Evolutionary conservation across 1,140 invertebrate genomes (phyloP).

Genomic region (Leguminivora glycinivorella): DNA sequence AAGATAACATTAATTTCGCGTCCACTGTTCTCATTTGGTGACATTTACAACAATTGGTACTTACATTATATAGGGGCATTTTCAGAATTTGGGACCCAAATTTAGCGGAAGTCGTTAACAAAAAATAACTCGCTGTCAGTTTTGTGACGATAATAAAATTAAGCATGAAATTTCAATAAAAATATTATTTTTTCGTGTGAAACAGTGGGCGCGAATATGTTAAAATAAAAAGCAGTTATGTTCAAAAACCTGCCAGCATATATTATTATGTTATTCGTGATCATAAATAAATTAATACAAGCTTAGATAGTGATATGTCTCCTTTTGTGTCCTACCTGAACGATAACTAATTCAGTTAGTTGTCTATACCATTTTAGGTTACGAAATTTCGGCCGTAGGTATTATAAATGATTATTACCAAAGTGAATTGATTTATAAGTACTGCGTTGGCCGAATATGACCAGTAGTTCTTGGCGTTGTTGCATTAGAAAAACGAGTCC

Average conservation of each 20-base stretch:
- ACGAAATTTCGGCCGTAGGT: background rate
- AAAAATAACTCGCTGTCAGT: too few species aligned
- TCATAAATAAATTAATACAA: background rate
- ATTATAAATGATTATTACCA: background rate
- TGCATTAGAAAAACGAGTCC: slow-evolving; percentile 27
- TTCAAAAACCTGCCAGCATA: background rate
- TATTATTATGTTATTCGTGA: background rate
- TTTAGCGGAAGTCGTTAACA: too few species aligned
- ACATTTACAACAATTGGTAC: too few species aligned
- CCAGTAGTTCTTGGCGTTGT: too few species aligned
- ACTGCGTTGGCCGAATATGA: slow-evolving; percentile 1
- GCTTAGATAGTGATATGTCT: background rate
- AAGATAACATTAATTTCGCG: background rate
- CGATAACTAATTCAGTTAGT: background rate
- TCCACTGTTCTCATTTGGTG: background rate
- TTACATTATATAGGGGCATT: too few species aligned
- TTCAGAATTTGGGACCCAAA: too few species aligned
- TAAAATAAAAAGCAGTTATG: slow-evolving; percentile 10
- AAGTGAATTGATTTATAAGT: background rate
- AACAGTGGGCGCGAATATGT: background rate
- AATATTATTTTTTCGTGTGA: too few species aligned
- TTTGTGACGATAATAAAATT: too few species aligned
- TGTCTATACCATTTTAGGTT: background rate
- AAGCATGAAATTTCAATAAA: too few species aligned
- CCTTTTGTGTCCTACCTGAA: too few species aligned